Base-by-base conservation (phyloP, 2,888 invertebrate genomes). In the Phragmatobia fuliginosa region DNA sequence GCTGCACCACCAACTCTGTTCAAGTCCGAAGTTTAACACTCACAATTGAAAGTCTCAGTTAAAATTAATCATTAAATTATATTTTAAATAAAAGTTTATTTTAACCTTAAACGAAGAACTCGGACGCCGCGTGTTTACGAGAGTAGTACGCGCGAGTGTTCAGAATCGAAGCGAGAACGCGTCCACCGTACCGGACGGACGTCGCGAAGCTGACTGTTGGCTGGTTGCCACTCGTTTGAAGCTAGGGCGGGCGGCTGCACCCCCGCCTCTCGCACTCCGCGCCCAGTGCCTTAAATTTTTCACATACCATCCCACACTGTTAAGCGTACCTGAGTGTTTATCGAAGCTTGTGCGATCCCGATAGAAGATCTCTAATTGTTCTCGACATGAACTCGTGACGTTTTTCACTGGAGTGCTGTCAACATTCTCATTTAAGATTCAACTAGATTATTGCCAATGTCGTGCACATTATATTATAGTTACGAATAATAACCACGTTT, bases 241-340 rank as follows among this genome's bases (percentile, higher is more conserved):
- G 86, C 87, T 85, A 90, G 88, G 90, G 91, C 91, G 92, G 91
- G 91, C 91, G 89, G 89, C 83, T 83, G 84, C 88, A 80, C 86
- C 90, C 81, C 89, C 85, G 84, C 83, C 89, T 76, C 88, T 87
- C 89, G 84, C 85, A 72, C 85, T 88, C 85, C 90, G 84, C 89
- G 77, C 88, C 86, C 87, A 80, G 82, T 86, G 87, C 90, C 90
- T 89, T 85, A 86, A 87, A 89, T 89, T 90, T 87, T 81, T 85
- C 77, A 78, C 86, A 90, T 89, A 83, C 85, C 86, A 72, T 84
- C 82, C 84, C 83, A 80, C 87, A 87, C 87, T 89, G 87, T 87
- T 85, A 85, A 88, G 81, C 83, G 78, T 78, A 82, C 81, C 84
- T 84, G 85, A 87, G 87, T 89, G 88, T 90, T 90, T 87, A 86